A percentile compares a stretch with the other conserved stretches of the same genome.
Conservation (phyloP, 1,140 invertebrate genomes). For the Acyrthosiphon pisum region DNA sequence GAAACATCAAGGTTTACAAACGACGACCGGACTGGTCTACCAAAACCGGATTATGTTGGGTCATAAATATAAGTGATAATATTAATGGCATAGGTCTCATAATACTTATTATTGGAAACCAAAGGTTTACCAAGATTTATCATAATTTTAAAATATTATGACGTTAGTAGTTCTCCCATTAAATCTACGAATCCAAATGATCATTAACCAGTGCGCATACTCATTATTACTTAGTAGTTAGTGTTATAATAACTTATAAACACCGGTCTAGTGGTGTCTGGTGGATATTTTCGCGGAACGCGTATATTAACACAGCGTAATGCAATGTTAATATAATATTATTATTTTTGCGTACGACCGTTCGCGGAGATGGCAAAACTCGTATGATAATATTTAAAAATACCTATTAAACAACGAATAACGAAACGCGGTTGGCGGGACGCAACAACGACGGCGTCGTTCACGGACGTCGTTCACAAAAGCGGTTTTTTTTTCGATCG, state of each 20-base stretch:
- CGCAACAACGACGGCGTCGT: neutral
- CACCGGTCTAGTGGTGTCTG: no score
- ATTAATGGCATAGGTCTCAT: no score
- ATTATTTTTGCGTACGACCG: no score
- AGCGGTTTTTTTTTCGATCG: neutral
- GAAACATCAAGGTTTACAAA: neutral
- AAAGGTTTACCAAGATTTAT: neutral
- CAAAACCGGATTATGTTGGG: neutral
- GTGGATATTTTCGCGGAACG: neutral
- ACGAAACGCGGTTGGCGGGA: neutral
- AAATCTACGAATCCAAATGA: neutral
- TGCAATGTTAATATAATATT: no score
- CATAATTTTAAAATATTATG: neutral
- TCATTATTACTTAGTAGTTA: no score
- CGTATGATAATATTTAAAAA: constrained; percentile 1
- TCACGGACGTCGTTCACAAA: neutral
- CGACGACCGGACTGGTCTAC: neutral
- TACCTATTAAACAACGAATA: neutral
- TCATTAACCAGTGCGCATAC: neutral
- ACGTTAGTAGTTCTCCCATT: neutral
- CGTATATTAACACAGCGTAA: no score
- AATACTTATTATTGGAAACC: neutral
- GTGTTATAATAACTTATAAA: no score
- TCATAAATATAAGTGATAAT: no score
- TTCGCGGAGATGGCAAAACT: neutral